These are phyloP conservation scores for Euclidia mi DNA, from an alignment of 2,888 invertebrate species.

Conservation along the genomic window DNA sequence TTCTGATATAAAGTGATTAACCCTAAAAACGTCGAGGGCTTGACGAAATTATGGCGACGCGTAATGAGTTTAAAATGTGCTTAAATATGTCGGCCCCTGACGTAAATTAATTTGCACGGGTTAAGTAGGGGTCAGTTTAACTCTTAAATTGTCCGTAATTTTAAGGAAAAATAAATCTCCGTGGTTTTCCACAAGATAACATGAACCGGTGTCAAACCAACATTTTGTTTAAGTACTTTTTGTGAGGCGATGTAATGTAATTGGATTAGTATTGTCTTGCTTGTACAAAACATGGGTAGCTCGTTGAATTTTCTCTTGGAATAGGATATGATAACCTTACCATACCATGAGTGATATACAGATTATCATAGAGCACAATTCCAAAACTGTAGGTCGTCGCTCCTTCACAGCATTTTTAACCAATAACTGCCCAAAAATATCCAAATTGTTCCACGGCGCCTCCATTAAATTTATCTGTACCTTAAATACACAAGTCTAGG, in stretches of 20 bases:
- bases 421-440: neutral
- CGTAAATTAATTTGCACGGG: constrained; percentile 52
- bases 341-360: too few relatives aligned
- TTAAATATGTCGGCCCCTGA: constrained; percentile 53
- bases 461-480: neutral
- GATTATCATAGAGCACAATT: too few relatives aligned
- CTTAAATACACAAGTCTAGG: neutral
- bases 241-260: too few relatives aligned
- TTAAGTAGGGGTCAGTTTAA: constrained; percentile 16
- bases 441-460: neutral
- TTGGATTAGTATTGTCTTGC: too few relatives aligned
- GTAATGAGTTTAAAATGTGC: constrained; percentile 57
- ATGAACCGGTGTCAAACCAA: neutral
- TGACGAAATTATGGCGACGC: constrained; percentile 48
- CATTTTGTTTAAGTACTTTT: too few relatives aligned
- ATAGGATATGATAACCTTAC: too few relatives aligned
- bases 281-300: too few relatives aligned
- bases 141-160: constrained; percentile 4
- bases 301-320: too few relatives aligned
- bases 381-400: too few relatives aligned
- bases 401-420: too few relatives aligned
- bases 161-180: neutral
- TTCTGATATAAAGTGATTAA: constrained; percentile 43
- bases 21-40: constrained; percentile 38
- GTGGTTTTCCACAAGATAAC: neutral